A percentile compares a stretch with the other conserved stretches of the same genome.
phyloP scores from a whole-genome alignment of 2,797 vertebrate species.

The Pseudochirops cupreus region DNA sequence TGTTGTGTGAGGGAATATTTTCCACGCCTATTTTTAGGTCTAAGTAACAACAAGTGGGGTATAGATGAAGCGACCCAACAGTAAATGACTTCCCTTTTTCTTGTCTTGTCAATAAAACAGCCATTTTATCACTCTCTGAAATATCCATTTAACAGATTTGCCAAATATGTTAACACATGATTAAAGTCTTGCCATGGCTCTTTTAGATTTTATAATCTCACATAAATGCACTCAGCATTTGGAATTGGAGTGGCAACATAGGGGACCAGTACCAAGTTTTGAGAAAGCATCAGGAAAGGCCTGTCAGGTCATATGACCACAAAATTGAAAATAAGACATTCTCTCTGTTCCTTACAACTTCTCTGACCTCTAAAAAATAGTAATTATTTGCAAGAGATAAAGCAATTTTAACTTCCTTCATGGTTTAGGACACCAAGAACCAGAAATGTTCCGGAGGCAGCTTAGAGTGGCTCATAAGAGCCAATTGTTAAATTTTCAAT shows the following conservation, averaged over 20 bases:
- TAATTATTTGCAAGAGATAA: no score
- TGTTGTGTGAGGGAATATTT: no score
- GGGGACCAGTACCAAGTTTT: background rate
- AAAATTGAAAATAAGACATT: background rate
- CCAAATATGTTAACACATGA: background rate
- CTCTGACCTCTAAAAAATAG: background rate
- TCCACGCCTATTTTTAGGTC: background rate
- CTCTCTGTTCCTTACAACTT: background rate
- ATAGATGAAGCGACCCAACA: background rate
- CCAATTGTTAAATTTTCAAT: background rate
- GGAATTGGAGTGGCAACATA: background rate
- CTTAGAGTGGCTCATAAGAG: background rate
- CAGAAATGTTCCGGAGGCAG: background rate
- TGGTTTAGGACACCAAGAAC: background rate
- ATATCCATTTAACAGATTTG: background rate
- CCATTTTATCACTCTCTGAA: background rate
- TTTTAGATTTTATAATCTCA: background rate
- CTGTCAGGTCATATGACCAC: background rate
- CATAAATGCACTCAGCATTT: background rate
- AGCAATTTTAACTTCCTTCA: background rate
- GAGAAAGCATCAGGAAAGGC: background rate
- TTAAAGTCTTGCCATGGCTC: background rate
- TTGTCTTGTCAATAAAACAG: background rate
- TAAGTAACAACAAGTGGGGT: background rate
- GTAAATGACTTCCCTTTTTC: background rate